phyloP scores from a whole-genome alignment of 2,888 invertebrate species.

The Xestia rhomboidea region DNA sequence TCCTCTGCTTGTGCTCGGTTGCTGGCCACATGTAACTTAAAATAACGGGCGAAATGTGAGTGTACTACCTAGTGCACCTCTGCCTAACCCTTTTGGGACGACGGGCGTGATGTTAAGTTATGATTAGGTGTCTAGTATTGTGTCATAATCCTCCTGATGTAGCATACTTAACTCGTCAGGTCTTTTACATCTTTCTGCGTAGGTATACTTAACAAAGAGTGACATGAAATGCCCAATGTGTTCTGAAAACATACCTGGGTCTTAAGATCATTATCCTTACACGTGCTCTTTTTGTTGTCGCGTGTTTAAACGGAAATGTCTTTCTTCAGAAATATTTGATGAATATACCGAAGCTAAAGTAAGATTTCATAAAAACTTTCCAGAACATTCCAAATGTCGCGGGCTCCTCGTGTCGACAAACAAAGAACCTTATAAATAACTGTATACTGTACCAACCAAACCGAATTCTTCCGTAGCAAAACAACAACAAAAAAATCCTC shows the following conservation, averaged over 20 bases:
- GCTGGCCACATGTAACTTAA: background rate
- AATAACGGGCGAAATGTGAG: background rate
- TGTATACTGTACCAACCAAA: slow-evolving; percentile 9
- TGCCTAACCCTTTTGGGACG: background rate
- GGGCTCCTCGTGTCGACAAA: slow-evolving; percentile 6
- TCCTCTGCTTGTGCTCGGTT: background rate
- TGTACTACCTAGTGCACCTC: background rate
- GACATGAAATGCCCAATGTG: background rate
- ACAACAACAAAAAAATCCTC: slow-evolving; percentile 32
- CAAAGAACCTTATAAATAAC: slow-evolving; percentile 32
- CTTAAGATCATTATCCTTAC: slow-evolving; percentile 2
- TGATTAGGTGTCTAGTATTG: background rate
- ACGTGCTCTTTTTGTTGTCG: background rate
- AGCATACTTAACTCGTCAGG: background rate
- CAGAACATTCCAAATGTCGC: background rate
- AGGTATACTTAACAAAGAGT: background rate
- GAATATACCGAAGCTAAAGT: background rate
- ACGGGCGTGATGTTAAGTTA: background rate
- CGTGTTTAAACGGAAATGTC: background rate
- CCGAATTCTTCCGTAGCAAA: slow-evolving; percentile 27
- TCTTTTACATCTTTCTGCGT: background rate
- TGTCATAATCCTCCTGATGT: background rate
- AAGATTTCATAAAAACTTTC: background rate
- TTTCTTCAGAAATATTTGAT: background rate
- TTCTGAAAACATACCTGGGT: background rate